A percentile compares a stretch with the other conserved stretches of the same genome.
Conservation (phyloP, 2,888 invertebrate species). For the Machimus atricapillus region DNA sequence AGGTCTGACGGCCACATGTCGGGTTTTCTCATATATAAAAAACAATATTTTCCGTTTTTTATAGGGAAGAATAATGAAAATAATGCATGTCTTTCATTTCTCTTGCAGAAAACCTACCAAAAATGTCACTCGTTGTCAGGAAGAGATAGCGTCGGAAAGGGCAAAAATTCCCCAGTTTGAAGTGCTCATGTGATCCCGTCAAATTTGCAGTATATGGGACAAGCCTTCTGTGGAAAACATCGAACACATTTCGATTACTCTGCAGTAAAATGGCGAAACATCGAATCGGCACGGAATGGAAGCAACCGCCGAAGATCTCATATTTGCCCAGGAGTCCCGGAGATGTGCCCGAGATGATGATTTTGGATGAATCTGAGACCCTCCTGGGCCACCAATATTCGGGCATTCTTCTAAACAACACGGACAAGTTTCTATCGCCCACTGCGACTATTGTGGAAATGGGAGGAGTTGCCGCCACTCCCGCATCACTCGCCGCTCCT, state of each 20-base stretch:
- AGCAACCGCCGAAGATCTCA: slow-evolving; percentile 47
- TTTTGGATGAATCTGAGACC: slow-evolving; percentile 48
- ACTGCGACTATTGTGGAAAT: slow-evolving; percentile 60
- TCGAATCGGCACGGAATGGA: slow-evolving; percentile 48
- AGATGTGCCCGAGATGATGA: slow-evolving; percentile 45
- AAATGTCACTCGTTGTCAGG: neutral
- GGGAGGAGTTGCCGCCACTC: slow-evolving; percentile 59
- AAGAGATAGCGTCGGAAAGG: neutral
- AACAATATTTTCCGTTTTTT: neutral
- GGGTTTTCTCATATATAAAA: neutral
- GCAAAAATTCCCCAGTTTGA: neutral
- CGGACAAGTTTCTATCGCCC: slow-evolving; percentile 44
- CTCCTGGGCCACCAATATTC: slow-evolving; percentile 41
- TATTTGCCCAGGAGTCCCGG: slow-evolving; percentile 41
- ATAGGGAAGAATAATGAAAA: neutral
- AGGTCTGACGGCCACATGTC: neutral
- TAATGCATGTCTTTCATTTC: neutral
- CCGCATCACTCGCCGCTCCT: slow-evolving; percentile 50
- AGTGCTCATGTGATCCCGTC: neutral
- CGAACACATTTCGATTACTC: neutral
- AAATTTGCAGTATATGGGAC: neutral
- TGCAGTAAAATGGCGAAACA: slow-evolving; percentile 46
- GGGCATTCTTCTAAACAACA: slow-evolving; percentile 39
- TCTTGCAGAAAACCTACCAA: neutral
- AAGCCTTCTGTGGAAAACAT: neutral